phyloP scores from a whole-genome alignment of 2,113 vertebrate genomes.

The Embiotoca jacksoni region DNA sequence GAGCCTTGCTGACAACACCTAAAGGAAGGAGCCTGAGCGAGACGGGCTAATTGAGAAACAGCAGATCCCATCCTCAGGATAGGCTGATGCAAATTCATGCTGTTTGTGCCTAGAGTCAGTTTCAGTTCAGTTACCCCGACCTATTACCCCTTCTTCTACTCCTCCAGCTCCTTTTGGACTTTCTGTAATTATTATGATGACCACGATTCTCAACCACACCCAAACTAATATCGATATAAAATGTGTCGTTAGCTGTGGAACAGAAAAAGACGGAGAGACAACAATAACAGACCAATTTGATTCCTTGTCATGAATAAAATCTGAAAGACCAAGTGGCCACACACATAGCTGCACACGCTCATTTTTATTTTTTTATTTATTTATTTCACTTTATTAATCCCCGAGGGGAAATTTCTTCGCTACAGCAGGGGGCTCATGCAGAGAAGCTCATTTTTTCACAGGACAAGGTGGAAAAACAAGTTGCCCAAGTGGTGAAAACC shows the following conservation, averaged over 20 bases:
- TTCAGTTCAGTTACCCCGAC: slow-evolving; percentile 15
- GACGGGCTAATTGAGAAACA: slow-evolving; percentile 52
- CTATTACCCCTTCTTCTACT: background rate
- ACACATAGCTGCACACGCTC: background rate
- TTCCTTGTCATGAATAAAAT: slow-evolving; percentile 12
- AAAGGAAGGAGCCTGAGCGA: slow-evolving; percentile 30
- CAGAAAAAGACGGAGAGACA: background rate
- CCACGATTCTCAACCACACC: slow-evolving; percentile 22
- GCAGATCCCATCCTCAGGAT: slow-evolving; percentile 53
- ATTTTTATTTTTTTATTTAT: too few species aligned
- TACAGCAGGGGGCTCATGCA: background rate
- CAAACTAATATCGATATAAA: slow-evolving; percentile 14
- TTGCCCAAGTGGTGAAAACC: slow-evolving; percentile 42
- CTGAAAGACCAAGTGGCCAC: slow-evolving; percentile 2
- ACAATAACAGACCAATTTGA: slow-evolving; percentile 4
- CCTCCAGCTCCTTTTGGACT: slow-evolving; percentile 17
- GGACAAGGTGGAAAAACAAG: slow-evolving; percentile 30
- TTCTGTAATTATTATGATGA: slow-evolving; percentile 33
- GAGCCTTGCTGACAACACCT: slow-evolving; percentile 57
- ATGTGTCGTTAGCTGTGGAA: slow-evolving; percentile 10
- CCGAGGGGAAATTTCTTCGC: too few species aligned
- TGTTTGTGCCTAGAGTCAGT: slow-evolving; percentile 14
- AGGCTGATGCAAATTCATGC: slow-evolving; percentile 57
- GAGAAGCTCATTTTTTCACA: slow-evolving; percentile 8
- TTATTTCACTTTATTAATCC: too few species aligned